Percentiles rank a stretch among this genome's conserved stretches.
phyloP scores from a whole-genome alignment of 2,888 invertebrate genomes.

The Agrotis puta region DNA sequence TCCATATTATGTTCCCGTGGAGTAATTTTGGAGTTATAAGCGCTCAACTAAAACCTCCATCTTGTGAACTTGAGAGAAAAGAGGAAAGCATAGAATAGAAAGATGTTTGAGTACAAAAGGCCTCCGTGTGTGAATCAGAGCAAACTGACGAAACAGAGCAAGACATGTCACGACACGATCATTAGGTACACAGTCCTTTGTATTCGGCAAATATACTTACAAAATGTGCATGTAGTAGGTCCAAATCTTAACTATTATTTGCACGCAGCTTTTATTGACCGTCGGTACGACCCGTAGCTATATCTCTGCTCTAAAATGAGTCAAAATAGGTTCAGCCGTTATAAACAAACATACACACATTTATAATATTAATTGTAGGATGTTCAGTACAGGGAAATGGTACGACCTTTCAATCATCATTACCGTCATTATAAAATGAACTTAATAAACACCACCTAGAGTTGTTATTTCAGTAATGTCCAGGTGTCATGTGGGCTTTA shows the following conservation, averaged over 20 bases:
- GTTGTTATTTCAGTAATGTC: background rate
- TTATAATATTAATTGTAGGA: too few species aligned
- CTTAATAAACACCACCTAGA: background rate
- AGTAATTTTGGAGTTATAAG: too few species aligned
- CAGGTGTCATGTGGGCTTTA: background rate
- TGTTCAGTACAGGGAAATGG: background rate
- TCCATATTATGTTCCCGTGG: too few species aligned
- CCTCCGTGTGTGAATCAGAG: constrained; percentile 50
- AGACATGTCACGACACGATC: constrained; percentile 40
- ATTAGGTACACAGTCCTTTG: constrained; percentile 15
- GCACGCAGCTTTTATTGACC: background rate
- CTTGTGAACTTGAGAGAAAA: background rate
- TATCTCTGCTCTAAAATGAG: too few species aligned
- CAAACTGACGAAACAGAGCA: constrained; percentile 59
- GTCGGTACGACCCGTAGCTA: background rate
- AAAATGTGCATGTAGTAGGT: background rate
- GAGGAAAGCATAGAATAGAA: constrained; percentile 3
- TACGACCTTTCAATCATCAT: background rate
- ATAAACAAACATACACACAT: too few species aligned
- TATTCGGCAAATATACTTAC: constrained; percentile 11
- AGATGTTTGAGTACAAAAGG: background rate
- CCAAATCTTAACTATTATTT: background rate
- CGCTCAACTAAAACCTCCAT: too few species aligned
- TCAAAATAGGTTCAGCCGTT: too few species aligned
- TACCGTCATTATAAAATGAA: constrained; percentile 1